These are phyloP conservation scores for Dryobota labecula DNA, from an alignment of 2,888 invertebrate genomes.

Conservation along the genomic window DNA sequence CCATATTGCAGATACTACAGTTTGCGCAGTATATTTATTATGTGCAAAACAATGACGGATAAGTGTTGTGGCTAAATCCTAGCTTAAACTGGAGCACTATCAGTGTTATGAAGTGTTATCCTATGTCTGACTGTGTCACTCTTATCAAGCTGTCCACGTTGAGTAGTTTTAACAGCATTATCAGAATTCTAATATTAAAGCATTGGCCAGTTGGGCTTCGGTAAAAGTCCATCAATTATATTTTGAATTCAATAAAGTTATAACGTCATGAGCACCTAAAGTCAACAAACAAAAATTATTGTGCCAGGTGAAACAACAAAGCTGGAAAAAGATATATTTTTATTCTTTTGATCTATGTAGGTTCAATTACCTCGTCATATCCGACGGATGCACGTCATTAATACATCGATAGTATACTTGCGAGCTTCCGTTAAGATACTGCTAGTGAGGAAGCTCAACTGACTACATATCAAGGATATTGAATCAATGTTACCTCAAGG, in stretches of 20 bases:
- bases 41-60: conserved; percentile 35
- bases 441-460: conserved; percentile 18
- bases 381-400: conserved; percentile 23
- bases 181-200: conserved; percentile 16
- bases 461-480: conserved; percentile 5
- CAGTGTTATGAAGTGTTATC: conserved; percentile 43
- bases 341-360: conserved; percentile 2
- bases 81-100: conserved; percentile 42
- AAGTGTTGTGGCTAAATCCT: conserved; percentile 23
- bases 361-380: conserved; percentile 28
- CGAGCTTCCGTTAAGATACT: conserved; percentile 4
- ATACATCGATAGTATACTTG: conserved; percentile 17
- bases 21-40: conserved; percentile 28
- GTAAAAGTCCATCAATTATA: conserved; percentile 1
- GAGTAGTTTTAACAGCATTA: conserved; percentile 35
- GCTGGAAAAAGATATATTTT: conserved; percentile 20
- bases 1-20: conserved; percentile 5
- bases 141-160: conserved; percentile 48
- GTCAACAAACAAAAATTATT: not conserved
- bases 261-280: conserved; percentile 21
- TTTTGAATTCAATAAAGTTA: conserved; percentile 10
- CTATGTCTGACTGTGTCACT: conserved; percentile 46
- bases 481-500: conserved; percentile 22
- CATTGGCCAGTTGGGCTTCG: not conserved
- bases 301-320: conserved; percentile 20